Base-by-base conservation (phyloP, 1,140 invertebrate genomes). In the Eufriesea mexicana region DNA sequence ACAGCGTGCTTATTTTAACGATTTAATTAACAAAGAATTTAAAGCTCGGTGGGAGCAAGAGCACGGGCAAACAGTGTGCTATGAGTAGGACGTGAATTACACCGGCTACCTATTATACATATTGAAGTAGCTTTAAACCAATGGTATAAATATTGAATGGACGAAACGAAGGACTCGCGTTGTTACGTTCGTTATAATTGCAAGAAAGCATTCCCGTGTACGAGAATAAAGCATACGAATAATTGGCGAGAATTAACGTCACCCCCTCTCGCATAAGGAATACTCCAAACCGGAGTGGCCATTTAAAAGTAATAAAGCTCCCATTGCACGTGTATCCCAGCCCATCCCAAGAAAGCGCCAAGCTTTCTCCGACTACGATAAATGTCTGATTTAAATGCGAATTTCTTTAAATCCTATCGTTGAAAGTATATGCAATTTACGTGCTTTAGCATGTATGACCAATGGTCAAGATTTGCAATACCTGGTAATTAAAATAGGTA, bases 201-300 rank as follows among this genome's bases (percentile, higher is more conserved):
- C 28, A 77, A 54, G 49, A 42, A 54, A 77, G 47, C 49, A 51
- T 77, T 77, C 20, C 23, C 14, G 20, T 18, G 28, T 23, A 8
- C 23, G 42, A 42, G 28, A 67, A 67, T n/a, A 42, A 77, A 66
- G 49, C 28, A 16, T 7, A 18, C 20, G 49, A 45, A 66, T 64
- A 77, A 77, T 67, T 77, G 51, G 16, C 14, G 9, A 45, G 35
- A 77, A 67, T 77, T 62, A 66, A 64, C 47, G 20, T 35, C 28
- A n/a, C 49, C 18, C 49, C 12, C 61, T 67, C 75, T 20, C 12
- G 28, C 4, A 67, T 66, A 66, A 77, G 25, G 42, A 77, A 51
- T 77, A 64, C 23, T 35, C 9, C 28, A 16, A 77, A 61, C 47
- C 14, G 10, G 10, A 76, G 28, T 42, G 28, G 23, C 14, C 45